Conservation (phyloP, 2,113 vertebrate species). For the Montifringilla adamsi region DNA sequence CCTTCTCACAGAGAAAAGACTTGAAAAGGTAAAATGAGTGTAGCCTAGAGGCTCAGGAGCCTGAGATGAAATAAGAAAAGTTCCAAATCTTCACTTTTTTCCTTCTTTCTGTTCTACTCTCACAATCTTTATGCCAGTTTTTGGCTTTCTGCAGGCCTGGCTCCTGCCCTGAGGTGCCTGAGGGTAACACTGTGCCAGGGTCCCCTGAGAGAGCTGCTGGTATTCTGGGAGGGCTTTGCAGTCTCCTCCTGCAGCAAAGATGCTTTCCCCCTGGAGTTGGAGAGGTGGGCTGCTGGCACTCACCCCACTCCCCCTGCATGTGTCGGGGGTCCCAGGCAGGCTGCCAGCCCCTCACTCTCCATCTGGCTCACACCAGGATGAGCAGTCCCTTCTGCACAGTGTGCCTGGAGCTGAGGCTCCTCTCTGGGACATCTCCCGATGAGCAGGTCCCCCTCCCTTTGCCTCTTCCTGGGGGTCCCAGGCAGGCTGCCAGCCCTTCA, state of each 20-base stretch:
- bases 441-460: background rate
- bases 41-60: background rate
- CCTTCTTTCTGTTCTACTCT: background rate
- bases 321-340: background rate
- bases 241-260: background rate
- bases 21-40: background rate
- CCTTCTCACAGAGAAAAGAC: background rate
- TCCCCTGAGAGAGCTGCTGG: background rate
- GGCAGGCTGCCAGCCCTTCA: background rate
- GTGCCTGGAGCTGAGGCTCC: background rate
- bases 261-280: fast-evolving
- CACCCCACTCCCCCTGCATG: background rate
- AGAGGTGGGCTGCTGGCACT: background rate
- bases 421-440: background rate
- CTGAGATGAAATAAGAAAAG: background rate
- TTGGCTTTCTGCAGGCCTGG: background rate
- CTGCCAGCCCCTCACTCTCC: background rate
- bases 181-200: background rate
- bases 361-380: background rate
- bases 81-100: background rate
- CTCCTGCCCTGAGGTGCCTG: background rate
- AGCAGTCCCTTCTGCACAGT: background rate
- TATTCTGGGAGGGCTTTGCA: background rate
- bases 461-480: background rate
- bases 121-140: background rate